phyloP scores from a whole-genome alignment of 2,888 invertebrate species.

The Strigamia crassipes region DNA sequence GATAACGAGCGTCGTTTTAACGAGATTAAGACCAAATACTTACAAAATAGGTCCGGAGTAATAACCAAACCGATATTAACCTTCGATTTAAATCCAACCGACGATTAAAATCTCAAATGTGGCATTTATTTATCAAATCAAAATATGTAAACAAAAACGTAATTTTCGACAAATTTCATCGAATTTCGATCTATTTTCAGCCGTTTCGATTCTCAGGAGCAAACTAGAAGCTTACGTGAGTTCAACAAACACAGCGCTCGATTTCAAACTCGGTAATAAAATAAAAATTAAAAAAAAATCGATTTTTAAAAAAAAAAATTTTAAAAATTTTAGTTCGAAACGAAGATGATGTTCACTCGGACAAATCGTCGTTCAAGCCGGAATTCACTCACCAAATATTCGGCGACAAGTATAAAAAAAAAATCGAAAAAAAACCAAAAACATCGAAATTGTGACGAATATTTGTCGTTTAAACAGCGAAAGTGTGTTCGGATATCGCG shows the following conservation, averaged over 20 bases:
- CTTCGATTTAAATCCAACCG: no score
- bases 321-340: slow-evolving; percentile 62
- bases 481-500: slow-evolving; percentile 90
- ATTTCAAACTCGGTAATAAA: slow-evolving; percentile 64
- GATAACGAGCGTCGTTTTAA: not conserved
- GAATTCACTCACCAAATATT: slow-evolving; percentile 93
- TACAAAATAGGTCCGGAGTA: no score
- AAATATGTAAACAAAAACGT: not conserved
- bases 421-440: slow-evolving; percentile 51
- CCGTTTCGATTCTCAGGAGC: slow-evolving; percentile 46
- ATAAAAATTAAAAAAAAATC: no score
- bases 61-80: no score
- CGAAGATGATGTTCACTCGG: slow-evolving; percentile 70
- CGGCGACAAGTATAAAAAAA: slow-evolving; percentile 70
- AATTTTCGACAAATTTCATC: no score
- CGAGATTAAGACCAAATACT: no score
- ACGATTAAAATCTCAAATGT: no score
- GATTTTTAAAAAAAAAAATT: not conserved
- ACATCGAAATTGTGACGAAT: slow-evolving; percentile 73
- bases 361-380: slow-evolving; percentile 71
- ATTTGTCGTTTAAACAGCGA: slow-evolving; percentile 65
- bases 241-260: slow-evolving; percentile 63
- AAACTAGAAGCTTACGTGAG: slow-evolving; percentile 47
- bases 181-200: not conserved
- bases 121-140: no score